Percentiles rank a stretch among this genome's conserved stretches.
Evolutionary conservation across 1,140 invertebrate species (phyloP).

Genomic region (Hesperophylax magnus): DNA sequence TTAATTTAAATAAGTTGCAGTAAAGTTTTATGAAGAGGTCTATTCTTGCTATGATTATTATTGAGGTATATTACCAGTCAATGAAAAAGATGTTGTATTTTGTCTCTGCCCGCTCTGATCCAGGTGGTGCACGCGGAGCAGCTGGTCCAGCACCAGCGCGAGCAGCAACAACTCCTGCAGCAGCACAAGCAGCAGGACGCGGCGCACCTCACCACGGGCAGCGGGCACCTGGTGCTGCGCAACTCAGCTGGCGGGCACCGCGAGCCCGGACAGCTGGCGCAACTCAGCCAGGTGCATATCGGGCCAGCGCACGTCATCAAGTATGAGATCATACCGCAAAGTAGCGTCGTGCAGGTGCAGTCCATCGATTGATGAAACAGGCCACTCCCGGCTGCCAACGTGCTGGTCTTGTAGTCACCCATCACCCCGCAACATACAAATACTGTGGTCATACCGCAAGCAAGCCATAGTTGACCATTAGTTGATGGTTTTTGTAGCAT

Average conservation of each 20-base stretch:
- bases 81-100: too few relatives aligned
- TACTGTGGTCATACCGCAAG: too few relatives aligned
- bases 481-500: too few relatives aligned
- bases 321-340: constrained; percentile 55
- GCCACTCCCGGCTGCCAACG: neutral
- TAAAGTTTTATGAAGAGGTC: too few relatives aligned
- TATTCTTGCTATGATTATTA: too few relatives aligned
- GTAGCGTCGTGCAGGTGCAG: constrained; percentile 54
- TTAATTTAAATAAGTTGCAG: too few relatives aligned
- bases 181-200: constrained; percentile 53
- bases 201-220: constrained; percentile 44
- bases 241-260: constrained; percentile 43
- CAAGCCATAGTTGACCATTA: too few relatives aligned
- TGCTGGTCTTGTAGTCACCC: too few relatives aligned
- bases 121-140: constrained; percentile 32
- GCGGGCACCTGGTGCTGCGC: constrained; percentile 52
- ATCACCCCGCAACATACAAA: too few relatives aligned
- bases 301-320: constrained; percentile 53
- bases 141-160: constrained; percentile 48
- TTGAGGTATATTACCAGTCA: too few relatives aligned
- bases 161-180: constrained; percentile 48
- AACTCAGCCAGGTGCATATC: constrained; percentile 52
- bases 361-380: constrained; percentile 42
- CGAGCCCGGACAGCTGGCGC: constrained; percentile 42
- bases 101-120: neutral